Conservation (phyloP, 1,140 invertebrate species). For the Apis florea region DNA sequence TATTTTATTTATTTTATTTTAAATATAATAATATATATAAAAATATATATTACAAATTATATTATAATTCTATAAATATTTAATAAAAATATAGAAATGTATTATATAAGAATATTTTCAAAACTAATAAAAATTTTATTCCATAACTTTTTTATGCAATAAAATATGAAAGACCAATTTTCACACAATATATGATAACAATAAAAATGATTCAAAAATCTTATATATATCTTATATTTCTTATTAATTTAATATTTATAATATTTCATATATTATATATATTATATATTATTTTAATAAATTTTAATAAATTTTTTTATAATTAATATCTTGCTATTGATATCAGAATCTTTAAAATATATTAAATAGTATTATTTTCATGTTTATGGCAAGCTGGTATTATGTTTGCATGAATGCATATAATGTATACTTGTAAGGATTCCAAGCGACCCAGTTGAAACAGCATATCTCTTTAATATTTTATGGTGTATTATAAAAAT, state of each 20-base stretch:
- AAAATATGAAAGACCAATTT: constrained; percentile 19
- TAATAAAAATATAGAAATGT: not conserved
- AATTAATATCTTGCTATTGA: no score
- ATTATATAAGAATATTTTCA: not conserved
- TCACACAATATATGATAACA: not conserved
- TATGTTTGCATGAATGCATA: not conserved
- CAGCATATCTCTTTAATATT: constrained; percentile 23
- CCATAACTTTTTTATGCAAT: constrained; percentile 39
- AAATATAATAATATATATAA: not conserved
- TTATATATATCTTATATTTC: not conserved
- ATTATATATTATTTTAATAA: not conserved
- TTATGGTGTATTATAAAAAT: constrained; percentile 28
- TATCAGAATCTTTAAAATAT: not conserved
- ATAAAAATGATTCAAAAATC: not conserved
- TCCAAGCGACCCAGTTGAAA: constrained; percentile 60
- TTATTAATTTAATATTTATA: not conserved
- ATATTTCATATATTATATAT: not conserved
- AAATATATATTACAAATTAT: not conserved
- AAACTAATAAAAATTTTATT: not conserved
- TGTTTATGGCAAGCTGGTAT: constrained; percentile 9
- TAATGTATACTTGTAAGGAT: constrained; percentile 57
- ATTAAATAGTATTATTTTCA: not conserved
- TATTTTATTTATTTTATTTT: not conserved
- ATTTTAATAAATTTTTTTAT: not conserved
- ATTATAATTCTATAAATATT: not conserved